Base-by-base conservation (phyloP, 1,140 invertebrate genomes). In the Oscheius sp. region DNA sequence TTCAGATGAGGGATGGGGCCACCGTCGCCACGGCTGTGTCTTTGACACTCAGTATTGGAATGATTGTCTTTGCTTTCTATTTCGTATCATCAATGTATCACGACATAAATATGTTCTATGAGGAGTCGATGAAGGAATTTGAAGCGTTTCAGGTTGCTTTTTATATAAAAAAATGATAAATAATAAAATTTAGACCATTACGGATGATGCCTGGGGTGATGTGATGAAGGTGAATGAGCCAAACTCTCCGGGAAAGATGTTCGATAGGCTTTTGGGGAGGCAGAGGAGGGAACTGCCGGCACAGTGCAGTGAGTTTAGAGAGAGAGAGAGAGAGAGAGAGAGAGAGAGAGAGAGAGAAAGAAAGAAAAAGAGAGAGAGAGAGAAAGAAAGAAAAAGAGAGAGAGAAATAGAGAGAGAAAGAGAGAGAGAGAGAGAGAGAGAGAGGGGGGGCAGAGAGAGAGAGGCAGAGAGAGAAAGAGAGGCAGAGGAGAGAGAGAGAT, bases 191-290 rank as follows among this genome's bases (percentile, higher is more conserved):
- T 13, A 65, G 63, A 34, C 4, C n/a, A 18, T 65, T 3, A 65
- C 70, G 28, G 70, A 73, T 20, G 70, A 73, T 66, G 70, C 70
- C 15, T 73, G 70, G 70, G 35, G 31, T 20, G 61, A 73, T 31
- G 62, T 73, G 7, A n/a, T 73, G 1, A 35, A n/a, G 29, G 34
- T 73, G 52, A 55, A 45, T 55, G 61, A 71, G 34, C 32, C 34
- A 3, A 18, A 28, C 3, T 4, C 63, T 10, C 3, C 63, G 4
- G 32, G 3, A 3, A 55, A 64, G 23, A 13, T 20, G 23, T 58
- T 58, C 31, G 52, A 58, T 2, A 31, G 62, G 20, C 23, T 73
- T 15, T n/a, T 64, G 3, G 42, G 62, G 23, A 49, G 61, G 3
- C 38, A 65, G 34, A 49, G 59, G 18, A 64, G 42, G 20, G 70